phyloP scores from a whole-genome alignment of 2,113 vertebrate genomes.

The Plotosus lineatus region DNA sequence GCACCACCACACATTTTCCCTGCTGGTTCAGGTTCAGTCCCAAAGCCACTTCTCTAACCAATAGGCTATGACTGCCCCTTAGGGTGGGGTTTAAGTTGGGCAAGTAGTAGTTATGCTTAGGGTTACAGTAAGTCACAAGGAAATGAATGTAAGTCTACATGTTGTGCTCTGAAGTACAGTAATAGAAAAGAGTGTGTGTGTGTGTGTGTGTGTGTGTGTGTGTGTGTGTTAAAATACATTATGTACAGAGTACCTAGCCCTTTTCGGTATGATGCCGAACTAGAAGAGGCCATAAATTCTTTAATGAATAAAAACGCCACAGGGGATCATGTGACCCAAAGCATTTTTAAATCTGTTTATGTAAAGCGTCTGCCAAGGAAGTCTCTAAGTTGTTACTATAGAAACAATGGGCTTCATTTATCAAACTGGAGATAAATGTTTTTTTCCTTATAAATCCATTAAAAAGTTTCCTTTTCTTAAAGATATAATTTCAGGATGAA shows the following conservation, averaged over 20 bases:
- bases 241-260: not conserved
- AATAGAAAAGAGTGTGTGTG: too few relatives aligned
- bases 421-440: not conserved
- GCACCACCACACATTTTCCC: too few relatives aligned
- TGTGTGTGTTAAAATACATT: not conserved
- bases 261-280: not conserved
- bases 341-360: not conserved
- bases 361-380: not conserved
- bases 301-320: not conserved
- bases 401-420: not conserved
- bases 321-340: not conserved
- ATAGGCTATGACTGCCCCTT: too few relatives aligned
- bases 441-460: not conserved
- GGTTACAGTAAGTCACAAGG: too few relatives aligned
- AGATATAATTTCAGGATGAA: too few relatives aligned
- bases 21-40: too few relatives aligned
- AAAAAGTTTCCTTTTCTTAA: too few relatives aligned
- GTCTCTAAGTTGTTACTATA: conserved; percentile 3
- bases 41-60: too few relatives aligned
- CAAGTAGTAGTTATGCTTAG: too few relatives aligned
- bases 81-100: too few relatives aligned
- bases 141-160: too few relatives aligned
- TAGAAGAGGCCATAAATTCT: not conserved
- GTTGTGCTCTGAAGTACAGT: too few relatives aligned
- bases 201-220: not conserved